Evolutionary conservation across 2,113 vertebrate species (phyloP).

Genomic region (Gavia stellata): DNA sequence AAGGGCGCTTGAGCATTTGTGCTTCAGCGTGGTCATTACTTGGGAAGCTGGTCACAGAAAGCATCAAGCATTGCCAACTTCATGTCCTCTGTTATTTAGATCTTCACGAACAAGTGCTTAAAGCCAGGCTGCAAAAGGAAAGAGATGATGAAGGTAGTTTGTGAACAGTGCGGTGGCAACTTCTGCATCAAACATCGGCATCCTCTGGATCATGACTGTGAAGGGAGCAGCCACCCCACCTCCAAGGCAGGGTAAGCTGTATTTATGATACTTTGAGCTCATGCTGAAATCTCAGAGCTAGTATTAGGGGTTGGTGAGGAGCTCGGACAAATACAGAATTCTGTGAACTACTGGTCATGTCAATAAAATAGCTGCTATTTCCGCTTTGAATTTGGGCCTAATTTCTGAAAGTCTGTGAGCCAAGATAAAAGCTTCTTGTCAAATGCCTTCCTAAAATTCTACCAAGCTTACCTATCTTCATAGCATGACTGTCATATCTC

Average conservation of each 20-base stretch:
- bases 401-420: not conserved
- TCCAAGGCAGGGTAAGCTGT: conserved; percentile 78
- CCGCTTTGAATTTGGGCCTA: not conserved
- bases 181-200: conserved; percentile 93
- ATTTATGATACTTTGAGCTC: not conserved
- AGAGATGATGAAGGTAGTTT: conserved; percentile 86
- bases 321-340: not conserved
- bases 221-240: conserved; percentile 41
- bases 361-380: not conserved
- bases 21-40: not conserved
- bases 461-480: not conserved
- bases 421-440: not conserved
- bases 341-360: not conserved
- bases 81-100: conserved; percentile 61
- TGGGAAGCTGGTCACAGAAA: not conserved
- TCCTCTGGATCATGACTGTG: conserved; percentile 87
- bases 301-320: not conserved
- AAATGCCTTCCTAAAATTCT: not conserved
- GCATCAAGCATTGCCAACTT: not conserved
- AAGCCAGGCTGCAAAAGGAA: conserved; percentile 88
- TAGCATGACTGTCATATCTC: not conserved
- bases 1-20: rapidly evolving
- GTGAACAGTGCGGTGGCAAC: conserved; percentile 83
- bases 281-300: not conserved
- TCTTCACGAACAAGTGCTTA: conserved; percentile 86